Evolutionary conservation across 2,797 vertebrate genomes (phyloP).

Genomic region (Sphenodon punctatus): DNA sequence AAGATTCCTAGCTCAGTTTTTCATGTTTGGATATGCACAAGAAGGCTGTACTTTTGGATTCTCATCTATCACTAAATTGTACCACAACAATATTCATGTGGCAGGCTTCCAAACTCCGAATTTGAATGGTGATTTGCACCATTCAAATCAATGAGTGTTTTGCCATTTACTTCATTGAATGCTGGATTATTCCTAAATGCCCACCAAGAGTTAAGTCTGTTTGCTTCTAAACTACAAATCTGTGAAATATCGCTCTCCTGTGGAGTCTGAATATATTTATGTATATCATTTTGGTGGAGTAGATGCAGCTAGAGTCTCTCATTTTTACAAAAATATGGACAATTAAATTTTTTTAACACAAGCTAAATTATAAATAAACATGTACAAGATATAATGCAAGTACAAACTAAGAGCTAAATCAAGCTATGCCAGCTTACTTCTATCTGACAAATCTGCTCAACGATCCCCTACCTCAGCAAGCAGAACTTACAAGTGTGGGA

Average conservation of each 20-base stretch:
- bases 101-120: no score
- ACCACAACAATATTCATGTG: neutral
- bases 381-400: neutral
- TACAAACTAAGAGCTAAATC: neutral
- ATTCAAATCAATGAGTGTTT: neutral
- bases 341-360: neutral
- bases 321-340: neutral
- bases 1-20: neutral
- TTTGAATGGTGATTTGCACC: no score
- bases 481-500: neutral
- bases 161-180: neutral
- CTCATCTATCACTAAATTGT: neutral
- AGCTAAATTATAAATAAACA: neutral
- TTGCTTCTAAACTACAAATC: neutral
- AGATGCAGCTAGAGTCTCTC: neutral
- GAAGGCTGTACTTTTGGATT: neutral
- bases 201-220: neutral
- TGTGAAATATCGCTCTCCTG: slow-evolving; percentile 5
- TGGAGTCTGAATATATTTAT: neutral
- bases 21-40: neutral
- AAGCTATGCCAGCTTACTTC: neutral
- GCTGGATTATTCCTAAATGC: neutral
- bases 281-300: neutral
- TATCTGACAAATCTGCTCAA: neutral
- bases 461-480: neutral